These are phyloP conservation scores for Chelonus formosanus DNA, from an alignment of 2,888 invertebrate genomes.

Conservation along the genomic window DNA sequence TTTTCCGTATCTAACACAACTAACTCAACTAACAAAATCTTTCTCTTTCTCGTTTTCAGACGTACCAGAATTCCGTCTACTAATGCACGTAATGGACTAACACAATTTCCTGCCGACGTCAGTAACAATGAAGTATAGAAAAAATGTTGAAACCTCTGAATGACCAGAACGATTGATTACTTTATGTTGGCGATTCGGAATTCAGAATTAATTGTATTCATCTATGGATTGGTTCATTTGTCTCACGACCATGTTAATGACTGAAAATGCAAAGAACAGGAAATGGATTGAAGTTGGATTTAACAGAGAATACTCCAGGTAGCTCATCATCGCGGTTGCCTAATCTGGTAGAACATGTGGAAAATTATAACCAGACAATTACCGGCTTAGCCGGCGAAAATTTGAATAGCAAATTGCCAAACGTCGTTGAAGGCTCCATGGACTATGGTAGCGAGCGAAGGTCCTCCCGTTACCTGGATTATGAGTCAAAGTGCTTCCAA, in stretches of 20 bases:
- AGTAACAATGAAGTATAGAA: background rate
- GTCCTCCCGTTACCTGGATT: slow-evolving; percentile 63
- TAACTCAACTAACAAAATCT: slow-evolving; percentile 40
- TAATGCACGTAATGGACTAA: slow-evolving; percentile 28
- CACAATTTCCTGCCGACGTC: slow-evolving; percentile 1
- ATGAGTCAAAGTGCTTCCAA: slow-evolving; percentile 51
- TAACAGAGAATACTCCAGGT: slow-evolving; percentile 64
- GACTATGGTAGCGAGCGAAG: slow-evolving; percentile 64
- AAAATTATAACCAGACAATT: slow-evolving; percentile 48
- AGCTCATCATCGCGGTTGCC: slow-evolving; percentile 60
- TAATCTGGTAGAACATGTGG: slow-evolving; percentile 63
- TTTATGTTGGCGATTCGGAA: too few species aligned
- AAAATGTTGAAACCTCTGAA: background rate
- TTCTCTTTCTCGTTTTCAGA: slow-evolving; percentile 40
- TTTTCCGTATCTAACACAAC: slow-evolving; percentile 28
- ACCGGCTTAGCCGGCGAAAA: slow-evolving; percentile 53
- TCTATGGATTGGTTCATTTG: slow-evolving; percentile 18
- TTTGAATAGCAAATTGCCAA: slow-evolving; percentile 63
- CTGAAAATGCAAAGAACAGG: slow-evolving; percentile 61
- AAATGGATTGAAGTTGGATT: slow-evolving; percentile 62
- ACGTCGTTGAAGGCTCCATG: slow-evolving; percentile 65
- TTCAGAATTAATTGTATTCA: background rate
- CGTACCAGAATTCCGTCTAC: slow-evolving; percentile 23
- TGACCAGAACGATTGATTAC: slow-evolving; percentile 2
- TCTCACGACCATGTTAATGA: slow-evolving; percentile 59